Conservation (phyloP, 1,140 invertebrate species). For the Tetragnatha versicolor region DNA sequence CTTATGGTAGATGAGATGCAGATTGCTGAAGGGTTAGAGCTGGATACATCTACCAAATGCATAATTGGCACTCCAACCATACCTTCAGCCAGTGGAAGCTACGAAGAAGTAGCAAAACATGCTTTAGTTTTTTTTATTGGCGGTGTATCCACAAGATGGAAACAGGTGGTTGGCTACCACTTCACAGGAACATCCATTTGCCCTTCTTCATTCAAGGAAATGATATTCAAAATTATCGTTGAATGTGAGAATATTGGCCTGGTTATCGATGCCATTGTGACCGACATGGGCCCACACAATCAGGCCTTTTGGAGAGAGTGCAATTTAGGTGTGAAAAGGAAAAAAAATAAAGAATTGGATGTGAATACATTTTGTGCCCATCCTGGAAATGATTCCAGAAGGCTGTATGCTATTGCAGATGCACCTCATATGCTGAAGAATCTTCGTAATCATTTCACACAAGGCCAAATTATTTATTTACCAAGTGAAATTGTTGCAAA, state of each 20-base stretch:
- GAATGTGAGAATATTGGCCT: background rate
- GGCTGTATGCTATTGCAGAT: background rate
- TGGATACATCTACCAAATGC: background rate
- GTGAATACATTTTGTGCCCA: background rate
- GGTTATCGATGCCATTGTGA: background rate
- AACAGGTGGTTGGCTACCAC: background rate
- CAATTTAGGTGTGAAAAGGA: background rate
- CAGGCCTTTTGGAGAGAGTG: constrained; percentile 16
- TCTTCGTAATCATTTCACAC: background rate
- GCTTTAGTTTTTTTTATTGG: constrained; percentile 10
- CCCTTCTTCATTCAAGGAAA: background rate
- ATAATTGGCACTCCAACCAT: background rate
- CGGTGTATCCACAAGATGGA: constrained; percentile 6
- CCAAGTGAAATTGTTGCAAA: background rate
- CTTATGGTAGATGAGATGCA: background rate
- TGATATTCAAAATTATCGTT: background rate
- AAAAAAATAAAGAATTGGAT: background rate
- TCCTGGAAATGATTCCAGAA: background rate
- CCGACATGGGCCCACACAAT: constrained; percentile 2
- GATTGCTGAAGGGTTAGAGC: background rate
- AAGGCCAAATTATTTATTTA: background rate
- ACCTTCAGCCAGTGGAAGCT: background rate
- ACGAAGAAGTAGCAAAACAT: constrained; percentile 9
- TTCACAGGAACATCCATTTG: background rate
- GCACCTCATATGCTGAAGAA: constrained; percentile 20